A percentile compares a stretch with the other conserved stretches of the same genome.
phyloP scores from a whole-genome alignment of 2,113 vertebrate species.

The Dicaeum eximium region DNA sequence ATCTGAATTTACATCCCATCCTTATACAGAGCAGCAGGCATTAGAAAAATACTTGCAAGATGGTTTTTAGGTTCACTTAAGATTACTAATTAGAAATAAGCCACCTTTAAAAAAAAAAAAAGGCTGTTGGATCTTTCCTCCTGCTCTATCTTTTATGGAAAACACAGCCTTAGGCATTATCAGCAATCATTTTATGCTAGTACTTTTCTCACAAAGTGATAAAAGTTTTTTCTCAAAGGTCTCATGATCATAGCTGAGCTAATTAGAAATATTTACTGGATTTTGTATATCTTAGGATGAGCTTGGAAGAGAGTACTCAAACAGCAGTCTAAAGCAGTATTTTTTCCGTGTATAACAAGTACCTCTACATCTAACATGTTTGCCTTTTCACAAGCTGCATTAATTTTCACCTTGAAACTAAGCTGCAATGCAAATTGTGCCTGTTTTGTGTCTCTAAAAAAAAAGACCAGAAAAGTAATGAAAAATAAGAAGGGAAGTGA shows the following conservation, averaged over 20 bases:
- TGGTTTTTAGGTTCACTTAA: neutral
- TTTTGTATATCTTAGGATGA: neutral
- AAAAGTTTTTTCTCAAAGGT: neutral
- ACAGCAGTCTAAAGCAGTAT: neutral
- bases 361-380: neutral
- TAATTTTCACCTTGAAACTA: conserved; percentile 1
- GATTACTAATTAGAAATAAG: neutral
- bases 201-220: neutral
- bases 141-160: neutral
- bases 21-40: neutral
- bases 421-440: neutral
- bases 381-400: neutral
- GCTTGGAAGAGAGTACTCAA: neutral
- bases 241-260: neutral
- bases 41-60: neutral
- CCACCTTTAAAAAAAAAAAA: neutral
- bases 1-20: neutral
- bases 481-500: neutral
- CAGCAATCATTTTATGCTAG: neutral
- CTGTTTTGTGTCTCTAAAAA: neutral
- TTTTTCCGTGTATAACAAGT: neutral
- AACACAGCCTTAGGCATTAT: neutral
- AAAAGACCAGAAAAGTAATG: neutral
- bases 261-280: neutral
- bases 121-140: neutral